Base-by-base conservation (phyloP, 2,888 invertebrate genomes). In the Melitaea athalia region DNA sequence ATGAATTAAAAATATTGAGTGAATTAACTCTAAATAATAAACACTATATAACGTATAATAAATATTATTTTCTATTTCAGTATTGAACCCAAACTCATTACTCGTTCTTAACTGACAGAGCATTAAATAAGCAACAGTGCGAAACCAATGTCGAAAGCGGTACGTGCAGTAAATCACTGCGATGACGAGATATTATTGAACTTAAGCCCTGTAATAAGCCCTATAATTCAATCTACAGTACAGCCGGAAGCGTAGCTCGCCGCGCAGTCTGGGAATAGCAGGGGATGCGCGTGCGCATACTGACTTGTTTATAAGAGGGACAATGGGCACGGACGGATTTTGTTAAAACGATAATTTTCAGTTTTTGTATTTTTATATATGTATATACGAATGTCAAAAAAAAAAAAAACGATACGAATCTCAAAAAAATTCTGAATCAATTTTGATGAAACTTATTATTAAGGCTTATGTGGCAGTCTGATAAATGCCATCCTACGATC, bases 211-310 rank as follows among this genome's bases (percentile, higher is more conserved):
- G 67, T 70, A 71, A 69, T n/a, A n/a, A n/a, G 24, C 49, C 67
- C 53, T 49, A 70, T 70, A 71, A 69, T 69, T 69, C 67, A 72
- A 72, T 45, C 63, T 64, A 15, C 61, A 59, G 64, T 52, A 50
- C 61, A 63, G 64, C 68, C 73, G 75, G 72, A 72, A 72, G 71
- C 63, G 61, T 60, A 68, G 62, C 57, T 55, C 74, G 74, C 74
- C 75, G 73, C 70, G 74, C 75, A 67, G 75, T 76, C 75, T 76
- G 75, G 71, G 68, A 73, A 73, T 71, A 72, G 72, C 67, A 63
- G 60, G 64, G 63, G 62, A 64, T 68, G 73, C 65, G 66, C 55
- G 61, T 45, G 45, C 68, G 65, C 70, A 71, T 59, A 15, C 17
- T 38, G 38, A 38, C 38, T 38, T 38, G 38, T 38, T 38, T 38